Evolutionary conservation across 2,888 invertebrate genomes (phyloP), one percentile per base, ranked within the genome.

Genomic region (Leptopilina drosophilae): DNA sequence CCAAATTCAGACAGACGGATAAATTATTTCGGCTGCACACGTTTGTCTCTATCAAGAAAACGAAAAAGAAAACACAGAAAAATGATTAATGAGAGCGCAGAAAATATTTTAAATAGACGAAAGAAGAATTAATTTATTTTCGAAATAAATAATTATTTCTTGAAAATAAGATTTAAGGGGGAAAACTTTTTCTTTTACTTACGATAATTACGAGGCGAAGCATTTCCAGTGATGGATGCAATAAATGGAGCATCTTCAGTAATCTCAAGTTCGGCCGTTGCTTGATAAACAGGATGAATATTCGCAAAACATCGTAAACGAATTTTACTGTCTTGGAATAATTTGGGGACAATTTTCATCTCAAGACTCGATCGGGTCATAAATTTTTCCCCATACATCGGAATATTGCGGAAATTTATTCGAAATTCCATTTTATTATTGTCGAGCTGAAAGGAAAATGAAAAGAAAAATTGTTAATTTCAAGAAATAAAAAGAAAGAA

Each of bases 181-280:
- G 12, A 49, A 49, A 49, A 49, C 2, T 49, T 11, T 12, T 20
- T 20, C 20, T 20, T 59, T 66, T 80, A 89, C 91, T 90, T 81
- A 91, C 91, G 87, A 53, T 87, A 87, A 78, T 88, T 89, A 66
- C 89, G 91, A 0, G 91, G 88, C 6, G 89, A 89, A 9, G 91
- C 90, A 80, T 91, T 90, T 11, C 91, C 90, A 20, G 90, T 91
- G 79, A 91, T 91, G 20, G 91, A 89, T 49, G 91, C 90, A 73
- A 90, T 85, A 56, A 89, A 88, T 3, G 91, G 91, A 7, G 84
- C 87, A 65, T 90, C 91, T 79, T 91, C 90, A 76, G 84, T 85
- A 64, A 91, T 87, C 26, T 88, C 89, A 12, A 88, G 84, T 65
- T 90, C 89, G 12, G 85, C 86, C 5, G 88, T 87, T 56, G 89